These are phyloP conservation scores for Cranoglanis bouderius DNA, from an alignment of 2,113 vertebrate genomes.

Conservation along the genomic window DNA sequence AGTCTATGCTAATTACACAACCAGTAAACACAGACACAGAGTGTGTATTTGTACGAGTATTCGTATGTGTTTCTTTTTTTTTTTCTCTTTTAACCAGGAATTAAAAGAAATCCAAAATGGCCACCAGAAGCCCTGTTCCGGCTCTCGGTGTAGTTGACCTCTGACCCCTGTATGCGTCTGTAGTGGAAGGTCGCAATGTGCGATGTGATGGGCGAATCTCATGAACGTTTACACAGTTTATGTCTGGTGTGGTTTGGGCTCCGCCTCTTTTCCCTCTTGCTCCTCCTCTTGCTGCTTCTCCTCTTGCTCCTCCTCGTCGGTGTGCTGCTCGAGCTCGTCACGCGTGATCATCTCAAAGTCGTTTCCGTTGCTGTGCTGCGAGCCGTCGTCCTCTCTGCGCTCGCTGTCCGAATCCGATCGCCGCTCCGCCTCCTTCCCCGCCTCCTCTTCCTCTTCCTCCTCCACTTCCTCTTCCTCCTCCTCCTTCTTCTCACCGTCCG, in stretches of 20 bases:
- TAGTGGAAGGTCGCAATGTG: conserved; percentile 76
- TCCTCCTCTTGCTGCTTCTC: conserved; percentile 72
- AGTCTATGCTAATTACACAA: background rate
- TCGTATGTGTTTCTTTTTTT: background rate
- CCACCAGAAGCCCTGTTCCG: conserved; percentile 55
- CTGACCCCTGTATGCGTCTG: conserved; percentile 56
- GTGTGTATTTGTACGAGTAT: background rate
- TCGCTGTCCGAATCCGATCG: conserved; percentile 97
- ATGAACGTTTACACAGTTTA: conserved; percentile 23
- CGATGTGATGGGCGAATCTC: conserved; percentile 76
- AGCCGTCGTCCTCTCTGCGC: conserved; percentile 91
- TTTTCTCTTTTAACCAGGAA: background rate
- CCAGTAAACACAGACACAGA: background rate
- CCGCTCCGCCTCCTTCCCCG: conserved; percentile 75
- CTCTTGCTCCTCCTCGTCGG: conserved; percentile 86
- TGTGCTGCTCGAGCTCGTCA: conserved; percentile 97
- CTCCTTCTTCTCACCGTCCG: conserved; percentile 93
- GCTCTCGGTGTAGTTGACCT: conserved; percentile 48
- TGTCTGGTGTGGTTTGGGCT: conserved; percentile 30
- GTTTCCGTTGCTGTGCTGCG: conserved; percentile 98
- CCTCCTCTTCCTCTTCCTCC: conserved; percentile 66
- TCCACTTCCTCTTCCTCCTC: conserved; percentile 76
- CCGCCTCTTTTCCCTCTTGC: conserved; percentile 66
- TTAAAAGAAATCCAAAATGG: conserved; percentile 36
- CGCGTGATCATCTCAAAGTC: conserved; percentile 99